These are phyloP conservation scores for Andrena praecox DNA, from an alignment of 2,888 invertebrate species.

Conservation along the genomic window DNA sequence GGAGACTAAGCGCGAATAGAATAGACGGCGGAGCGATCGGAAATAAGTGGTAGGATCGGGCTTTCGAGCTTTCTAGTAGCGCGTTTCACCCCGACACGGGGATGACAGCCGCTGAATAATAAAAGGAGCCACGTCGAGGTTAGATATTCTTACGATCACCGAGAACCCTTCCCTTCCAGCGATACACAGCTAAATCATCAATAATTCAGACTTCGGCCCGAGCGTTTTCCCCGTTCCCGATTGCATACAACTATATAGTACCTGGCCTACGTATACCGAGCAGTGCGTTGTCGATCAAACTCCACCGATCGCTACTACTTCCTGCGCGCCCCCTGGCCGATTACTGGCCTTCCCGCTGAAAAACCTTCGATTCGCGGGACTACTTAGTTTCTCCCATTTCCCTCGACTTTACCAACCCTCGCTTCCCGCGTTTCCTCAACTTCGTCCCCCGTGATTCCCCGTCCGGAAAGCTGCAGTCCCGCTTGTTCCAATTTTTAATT, in stretches of 20 bases:
- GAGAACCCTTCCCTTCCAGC: constrained; percentile 76
- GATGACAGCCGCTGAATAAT: constrained; percentile 82
- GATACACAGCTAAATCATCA: constrained; percentile 78
- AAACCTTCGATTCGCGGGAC: constrained; percentile 15
- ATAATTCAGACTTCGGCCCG: constrained; percentile 76
- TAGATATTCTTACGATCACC: constrained; percentile 82
- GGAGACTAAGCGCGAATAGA: constrained; percentile 39
- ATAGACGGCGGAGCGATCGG: constrained; percentile 63
- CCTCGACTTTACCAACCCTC: not conserved
- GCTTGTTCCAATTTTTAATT: too few species aligned
- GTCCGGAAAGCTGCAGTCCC: too few species aligned
- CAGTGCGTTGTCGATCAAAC: constrained; percentile 37
- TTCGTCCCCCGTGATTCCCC: not conserved
- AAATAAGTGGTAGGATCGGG: constrained; percentile 70
- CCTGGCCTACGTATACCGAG: constrained; percentile 2
- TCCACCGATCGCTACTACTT: constrained; percentile 1
- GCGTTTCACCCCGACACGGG: constrained; percentile 72
- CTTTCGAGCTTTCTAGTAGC: constrained; percentile 73
- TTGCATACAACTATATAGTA: constrained; percentile 71
- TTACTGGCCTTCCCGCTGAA: not conserved
- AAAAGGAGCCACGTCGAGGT: constrained; percentile 76
- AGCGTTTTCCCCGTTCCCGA: constrained; percentile 76
- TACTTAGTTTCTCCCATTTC: not conserved
- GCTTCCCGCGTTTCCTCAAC: not conserved
- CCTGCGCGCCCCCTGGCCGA: not conserved